Evolutionary conservation across 2,888 invertebrate species (phyloP).

Genomic region (Resseliella maxima): DNA sequence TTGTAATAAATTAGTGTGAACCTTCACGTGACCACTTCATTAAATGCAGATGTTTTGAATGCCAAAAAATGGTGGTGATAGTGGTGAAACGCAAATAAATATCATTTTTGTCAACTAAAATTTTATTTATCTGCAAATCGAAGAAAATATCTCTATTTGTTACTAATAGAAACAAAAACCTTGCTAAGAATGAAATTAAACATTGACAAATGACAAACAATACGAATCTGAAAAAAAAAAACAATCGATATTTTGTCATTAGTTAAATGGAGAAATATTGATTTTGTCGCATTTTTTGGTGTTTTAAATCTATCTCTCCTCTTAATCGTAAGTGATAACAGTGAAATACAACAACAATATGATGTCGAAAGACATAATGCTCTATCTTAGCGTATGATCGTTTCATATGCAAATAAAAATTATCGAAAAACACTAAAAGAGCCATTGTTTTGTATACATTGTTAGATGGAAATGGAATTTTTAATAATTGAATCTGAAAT

Average conservation of each 20-base stretch:
- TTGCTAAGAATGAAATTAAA: too few species aligned
- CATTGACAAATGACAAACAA: too few species aligned
- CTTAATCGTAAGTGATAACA: too few species aligned
- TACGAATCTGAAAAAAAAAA: too few species aligned
- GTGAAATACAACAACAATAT: too few species aligned
- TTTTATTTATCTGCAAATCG: neutral
- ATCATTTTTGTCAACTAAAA: neutral
- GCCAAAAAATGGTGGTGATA: neutral
- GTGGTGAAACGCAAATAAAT: neutral
- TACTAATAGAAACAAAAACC: too few species aligned
- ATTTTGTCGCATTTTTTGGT: too few species aligned
- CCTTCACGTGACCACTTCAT: neutral
- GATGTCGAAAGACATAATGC: too few species aligned
- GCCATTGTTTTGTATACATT: neutral
- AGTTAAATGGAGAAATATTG: too few species aligned
- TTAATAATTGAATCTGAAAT: neutral
- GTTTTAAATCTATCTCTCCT: too few species aligned
- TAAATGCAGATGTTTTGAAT: neutral
- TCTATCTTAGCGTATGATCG: neutral
- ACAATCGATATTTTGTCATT: too few species aligned
- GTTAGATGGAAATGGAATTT: neutral
- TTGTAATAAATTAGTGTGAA: neutral
- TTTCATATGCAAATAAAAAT: neutral
- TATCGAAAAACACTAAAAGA: neutral
- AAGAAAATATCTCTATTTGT: neutral